Percentiles rank a stretch among this genome's conserved stretches.
phyloP scores from a whole-genome alignment of 2,113 vertebrate genomes.

The Heterocephalus glaber region DNA sequence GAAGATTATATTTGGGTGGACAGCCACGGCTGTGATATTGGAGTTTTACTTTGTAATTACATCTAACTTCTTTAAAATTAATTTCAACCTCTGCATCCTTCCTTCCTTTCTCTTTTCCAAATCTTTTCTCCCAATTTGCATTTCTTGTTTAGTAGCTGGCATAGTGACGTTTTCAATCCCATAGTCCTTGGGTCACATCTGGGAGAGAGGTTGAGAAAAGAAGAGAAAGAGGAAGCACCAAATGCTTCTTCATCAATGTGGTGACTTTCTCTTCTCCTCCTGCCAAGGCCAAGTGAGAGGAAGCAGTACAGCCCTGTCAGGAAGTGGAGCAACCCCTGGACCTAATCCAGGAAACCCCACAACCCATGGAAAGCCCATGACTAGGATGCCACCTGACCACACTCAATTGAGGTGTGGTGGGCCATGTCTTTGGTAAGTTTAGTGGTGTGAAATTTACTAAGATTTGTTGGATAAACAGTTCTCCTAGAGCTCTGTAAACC shows the following conservation, averaged over 20 bases:
- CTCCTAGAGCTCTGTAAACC: neutral
- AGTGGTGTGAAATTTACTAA: neutral
- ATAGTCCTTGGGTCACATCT: neutral
- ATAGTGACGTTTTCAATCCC: neutral
- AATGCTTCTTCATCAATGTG: neutral
- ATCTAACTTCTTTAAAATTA: conserved; percentile 58
- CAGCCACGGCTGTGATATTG: conserved; percentile 53
- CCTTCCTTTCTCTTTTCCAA: neutral
- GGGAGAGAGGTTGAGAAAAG: neutral
- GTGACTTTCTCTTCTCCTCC: neutral
- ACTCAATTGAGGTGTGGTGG: neutral
- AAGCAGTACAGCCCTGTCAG: neutral
- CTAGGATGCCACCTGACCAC: accelerated
- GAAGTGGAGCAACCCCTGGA: neutral
- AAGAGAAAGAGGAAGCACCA: neutral
- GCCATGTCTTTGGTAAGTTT: neutral
- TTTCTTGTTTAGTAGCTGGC: neutral
- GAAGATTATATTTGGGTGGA: conserved; percentile 71
- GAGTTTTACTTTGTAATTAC: conserved; percentile 67
- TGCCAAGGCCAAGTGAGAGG: neutral
- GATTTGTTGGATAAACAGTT: neutral
- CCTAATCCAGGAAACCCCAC: neutral
- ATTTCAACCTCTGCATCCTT: neutral
- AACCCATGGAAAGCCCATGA: neutral
- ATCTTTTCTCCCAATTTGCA: neutral